A percentile compares a stretch with the other conserved stretches of the same genome.
Evolutionary conservation across 2,888 invertebrate species (phyloP).

Genomic region (Folsomia candida): DNA sequence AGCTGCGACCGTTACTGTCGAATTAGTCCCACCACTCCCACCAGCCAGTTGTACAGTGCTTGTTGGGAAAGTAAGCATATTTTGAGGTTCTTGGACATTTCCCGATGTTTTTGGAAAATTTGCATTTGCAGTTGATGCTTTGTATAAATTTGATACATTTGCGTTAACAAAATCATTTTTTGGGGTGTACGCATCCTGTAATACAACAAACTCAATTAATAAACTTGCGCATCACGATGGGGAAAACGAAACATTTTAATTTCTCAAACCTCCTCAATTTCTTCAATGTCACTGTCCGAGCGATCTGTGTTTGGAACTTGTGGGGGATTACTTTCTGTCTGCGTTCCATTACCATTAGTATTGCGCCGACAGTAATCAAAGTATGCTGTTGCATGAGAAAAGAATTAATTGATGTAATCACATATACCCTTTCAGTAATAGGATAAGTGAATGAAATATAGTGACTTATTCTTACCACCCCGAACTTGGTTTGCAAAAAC

Average conservation of each 20-base stretch:
- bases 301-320: neutral
- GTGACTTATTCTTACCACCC: neutral
- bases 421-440: neutral
- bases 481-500: slow-evolving; percentile 70
- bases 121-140: neutral
- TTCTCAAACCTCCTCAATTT: slow-evolving; percentile 2
- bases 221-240: no score
- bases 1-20: no score
- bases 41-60: neutral
- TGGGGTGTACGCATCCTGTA: neutral
- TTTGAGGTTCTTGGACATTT: neutral
- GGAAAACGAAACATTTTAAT: neutral
- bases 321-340: neutral
- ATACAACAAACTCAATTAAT: no score
- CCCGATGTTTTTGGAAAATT: no score
- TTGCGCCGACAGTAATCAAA: slow-evolving; percentile 20
- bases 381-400: slow-evolving; percentile 23
- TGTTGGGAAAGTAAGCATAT: neutral
- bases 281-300: slow-evolving; percentile 2
- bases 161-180: neutral
- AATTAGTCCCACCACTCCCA: slow-evolving; percentile 4
- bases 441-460: neutral
- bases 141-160: neutral
- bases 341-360: neutral
- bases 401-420: neutral